Evolutionary conservation across 2,888 invertebrate genomes (phyloP).

Genomic region (Penaeus monodon): DNA sequence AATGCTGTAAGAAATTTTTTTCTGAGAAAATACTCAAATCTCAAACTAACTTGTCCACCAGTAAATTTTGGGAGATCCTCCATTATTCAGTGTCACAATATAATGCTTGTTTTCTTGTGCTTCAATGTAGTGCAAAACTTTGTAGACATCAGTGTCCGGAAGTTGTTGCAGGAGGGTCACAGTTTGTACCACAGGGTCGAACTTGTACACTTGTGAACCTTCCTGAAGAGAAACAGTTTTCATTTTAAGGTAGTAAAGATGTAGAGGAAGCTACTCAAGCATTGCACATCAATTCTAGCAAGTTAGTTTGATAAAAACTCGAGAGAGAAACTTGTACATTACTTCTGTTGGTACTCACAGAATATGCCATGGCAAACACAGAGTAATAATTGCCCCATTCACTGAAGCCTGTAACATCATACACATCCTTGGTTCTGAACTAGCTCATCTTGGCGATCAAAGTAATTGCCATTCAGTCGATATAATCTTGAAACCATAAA

Average conservation of each 20-base stretch:
- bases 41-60: constrained; percentile 32
- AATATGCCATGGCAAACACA: constrained; percentile 28
- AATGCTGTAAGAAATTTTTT: not conserved
- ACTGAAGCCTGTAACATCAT: constrained; percentile 32
- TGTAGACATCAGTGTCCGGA: constrained; percentile 1
- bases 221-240: not conserved
- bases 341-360: constrained; percentile 12
- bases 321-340: not conserved
- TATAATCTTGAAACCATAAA: constrained; percentile 27
- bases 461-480: constrained; percentile 28
- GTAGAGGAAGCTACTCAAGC: not conserved
- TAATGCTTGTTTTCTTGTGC: constrained; percentile 38
- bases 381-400: constrained; percentile 34
- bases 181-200: constrained; percentile 15
- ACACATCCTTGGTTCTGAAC: constrained; percentile 27
- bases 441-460: constrained; percentile 42
- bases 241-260: not conserved
- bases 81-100: not conserved
- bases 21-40: not conserved
- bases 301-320: no score
- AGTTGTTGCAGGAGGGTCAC: constrained; percentile 34
- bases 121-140: constrained; percentile 29
- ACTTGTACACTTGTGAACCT: constrained; percentile 30
- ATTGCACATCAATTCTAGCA: no score
- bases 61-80: constrained; percentile 1